These are phyloP conservation scores for Oncorhynchus keta DNA, from an alignment of 2,113 vertebrate species.

Conservation along the genomic window DNA sequence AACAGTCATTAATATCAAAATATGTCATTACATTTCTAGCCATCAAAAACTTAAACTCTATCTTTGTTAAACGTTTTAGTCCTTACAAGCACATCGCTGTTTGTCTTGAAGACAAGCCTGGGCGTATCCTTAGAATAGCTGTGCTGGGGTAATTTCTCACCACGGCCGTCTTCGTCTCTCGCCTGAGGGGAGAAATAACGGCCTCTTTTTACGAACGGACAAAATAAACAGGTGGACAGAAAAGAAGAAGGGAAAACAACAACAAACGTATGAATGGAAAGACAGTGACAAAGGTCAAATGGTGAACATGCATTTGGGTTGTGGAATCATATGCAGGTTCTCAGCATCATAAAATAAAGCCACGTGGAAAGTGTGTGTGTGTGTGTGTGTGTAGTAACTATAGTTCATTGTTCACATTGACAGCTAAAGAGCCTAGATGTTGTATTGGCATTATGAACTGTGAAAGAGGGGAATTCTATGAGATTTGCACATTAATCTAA, in stretches of 20 bases:
- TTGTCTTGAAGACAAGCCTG: constrained; percentile 99
- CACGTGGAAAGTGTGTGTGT: constrained; percentile 17
- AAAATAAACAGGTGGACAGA: constrained; percentile 84
- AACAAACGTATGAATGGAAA: constrained; percentile 85
- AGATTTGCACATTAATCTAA: background rate
- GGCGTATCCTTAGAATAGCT: constrained; percentile 99
- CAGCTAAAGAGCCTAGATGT: too few species aligned
- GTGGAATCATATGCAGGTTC: constrained; percentile 37
- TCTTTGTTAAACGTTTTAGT: constrained; percentile 88
- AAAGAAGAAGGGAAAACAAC: constrained; percentile 59
- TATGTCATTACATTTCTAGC: constrained; percentile 47
- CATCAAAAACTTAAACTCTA: constrained; percentile 59
- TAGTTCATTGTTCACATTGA: too few species aligned
- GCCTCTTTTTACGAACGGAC: constrained; percentile 98
- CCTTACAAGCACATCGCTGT: constrained; percentile 99
- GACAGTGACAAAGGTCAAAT: constrained; percentile 58
- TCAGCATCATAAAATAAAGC: constrained; percentile 5
- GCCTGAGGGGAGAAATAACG: constrained; percentile 99
- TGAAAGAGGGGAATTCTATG: background rate
- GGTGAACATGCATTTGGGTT: constrained; percentile 47
- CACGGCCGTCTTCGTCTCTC: constrained; percentile 99
- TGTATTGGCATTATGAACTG: background rate
- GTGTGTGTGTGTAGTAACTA: background rate
- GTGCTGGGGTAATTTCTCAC: constrained; percentile 97
- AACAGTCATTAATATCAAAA: constrained; percentile 60